Conservation (phyloP, 2,888 invertebrate genomes). For the Nymphalis polychloros region DNA sequence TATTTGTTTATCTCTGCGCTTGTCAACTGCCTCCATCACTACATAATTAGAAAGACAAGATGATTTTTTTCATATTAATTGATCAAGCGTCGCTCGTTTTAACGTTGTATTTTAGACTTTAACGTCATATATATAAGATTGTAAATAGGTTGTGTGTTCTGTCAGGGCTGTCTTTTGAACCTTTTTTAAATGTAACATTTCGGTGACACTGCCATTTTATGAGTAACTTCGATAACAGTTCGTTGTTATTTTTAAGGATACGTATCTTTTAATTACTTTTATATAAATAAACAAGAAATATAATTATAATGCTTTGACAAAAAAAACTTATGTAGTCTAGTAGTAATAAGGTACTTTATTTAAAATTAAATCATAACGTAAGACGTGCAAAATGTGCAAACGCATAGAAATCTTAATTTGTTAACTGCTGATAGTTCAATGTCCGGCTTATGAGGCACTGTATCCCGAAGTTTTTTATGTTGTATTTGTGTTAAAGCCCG, state of each 20-base stretch:
- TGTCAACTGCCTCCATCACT: conserved; percentile 71
- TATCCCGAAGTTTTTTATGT: too few species aligned
- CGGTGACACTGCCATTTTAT: conserved; percentile 70
- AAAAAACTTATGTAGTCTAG: not conserved
- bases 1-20: conserved; percentile 75
- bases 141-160: conserved; percentile 36
- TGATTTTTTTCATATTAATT: conserved; percentile 72
- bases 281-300: conserved; percentile 18
- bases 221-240: conserved; percentile 38
- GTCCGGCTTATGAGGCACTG: too few species aligned
- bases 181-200: conserved; percentile 68
- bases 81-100: conserved; percentile 50
- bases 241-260: conserved; percentile 38
- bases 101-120: conserved; percentile 34
- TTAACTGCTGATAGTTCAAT: too few species aligned
- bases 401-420: too few species aligned
- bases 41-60: conserved; percentile 75
- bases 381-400: too few species aligned
- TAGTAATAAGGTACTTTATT: not conserved
- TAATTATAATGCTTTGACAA: not conserved
- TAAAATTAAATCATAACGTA: too few species aligned
- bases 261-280: conserved; percentile 24
- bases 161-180: conserved; percentile 52
- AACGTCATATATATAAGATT: accelerated
- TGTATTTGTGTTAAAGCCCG: too few species aligned